phyloP scores from a whole-genome alignment of 2,888 invertebrate species.

The Agrochola litura region DNA sequence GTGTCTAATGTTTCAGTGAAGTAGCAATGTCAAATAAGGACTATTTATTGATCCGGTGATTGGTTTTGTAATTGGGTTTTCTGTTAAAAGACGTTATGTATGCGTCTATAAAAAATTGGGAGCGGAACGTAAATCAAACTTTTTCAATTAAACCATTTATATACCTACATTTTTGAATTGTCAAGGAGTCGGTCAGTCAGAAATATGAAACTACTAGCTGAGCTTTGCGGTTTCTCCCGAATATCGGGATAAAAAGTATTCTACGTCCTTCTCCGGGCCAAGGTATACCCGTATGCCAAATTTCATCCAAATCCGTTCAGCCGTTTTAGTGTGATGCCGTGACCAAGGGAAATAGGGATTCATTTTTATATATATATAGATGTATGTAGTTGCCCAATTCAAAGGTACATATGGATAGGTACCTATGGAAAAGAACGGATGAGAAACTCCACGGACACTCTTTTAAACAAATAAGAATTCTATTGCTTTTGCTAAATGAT shows the following conservation, averaged over 20 bases:
- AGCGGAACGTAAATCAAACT: background rate
- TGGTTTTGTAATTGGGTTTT: conserved; percentile 31
- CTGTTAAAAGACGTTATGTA: background rate
- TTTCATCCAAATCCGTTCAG: too few relatives aligned
- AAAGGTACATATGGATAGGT: too few relatives aligned
- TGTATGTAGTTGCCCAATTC: background rate
- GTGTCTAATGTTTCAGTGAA: conserved; percentile 48
- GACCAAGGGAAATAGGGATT: too few relatives aligned
- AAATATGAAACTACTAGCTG: background rate
- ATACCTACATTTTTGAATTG: background rate
- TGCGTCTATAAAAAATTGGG: background rate
- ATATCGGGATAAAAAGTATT: too few relatives aligned
- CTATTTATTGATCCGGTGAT: conserved; percentile 29
- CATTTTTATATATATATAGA: too few relatives aligned
- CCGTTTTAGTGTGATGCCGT: too few relatives aligned
- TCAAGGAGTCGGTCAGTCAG: background rate
- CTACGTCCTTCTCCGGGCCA: too few relatives aligned
- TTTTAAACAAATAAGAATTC: background rate
- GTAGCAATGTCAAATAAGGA: conserved; percentile 47
- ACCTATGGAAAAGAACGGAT: background rate
- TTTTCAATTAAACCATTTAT: background rate
- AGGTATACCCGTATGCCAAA: too few relatives aligned
- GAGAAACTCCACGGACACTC: background rate
- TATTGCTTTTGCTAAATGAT: background rate
- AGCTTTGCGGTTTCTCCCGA: too few relatives aligned